Base-by-base conservation (phyloP, 2,113 vertebrate species). In the Thermophis baileyi region DNA sequence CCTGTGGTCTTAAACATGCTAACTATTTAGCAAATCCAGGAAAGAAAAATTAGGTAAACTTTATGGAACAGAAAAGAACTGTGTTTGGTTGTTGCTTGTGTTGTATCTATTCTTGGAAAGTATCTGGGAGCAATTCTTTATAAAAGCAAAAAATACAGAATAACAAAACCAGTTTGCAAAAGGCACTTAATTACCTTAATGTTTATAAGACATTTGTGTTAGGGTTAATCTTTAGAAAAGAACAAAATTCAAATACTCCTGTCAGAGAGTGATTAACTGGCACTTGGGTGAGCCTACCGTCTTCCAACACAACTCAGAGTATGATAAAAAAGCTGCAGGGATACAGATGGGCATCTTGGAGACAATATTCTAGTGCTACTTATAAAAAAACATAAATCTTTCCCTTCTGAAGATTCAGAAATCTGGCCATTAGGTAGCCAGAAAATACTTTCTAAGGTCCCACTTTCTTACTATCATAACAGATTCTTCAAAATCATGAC, bases 131-230 rank as follows among this genome's bases (percentile, higher is more conserved):
- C 40, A 8, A 85, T 30, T 51, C 30, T 20, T 89, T 89, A 81
- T 81, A 60, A n/a, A 30, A 60, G 46, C 20, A 90, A 60, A 44
- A 24, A 90, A 9, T n/a, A 44, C 44, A 60, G 30, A 50, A 89
- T 6, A 30, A 20, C 11, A 8, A 30, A n/a, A 69, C 7, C 30
- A 57, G 40, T 7, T 40, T 90, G 25, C 46, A 86, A 90, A 91
- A 94, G 93, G 93, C 88, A 94, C 81, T 90, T 93, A 49, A 85
- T 30, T 22, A 51, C 11, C 49, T 40, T 57, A 10, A 69, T 6
- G 8, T 49, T 69, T 90, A 50, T 46, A 22, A 69, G 54, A 49
- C 49, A 40, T 47, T 8, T 53, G 18, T 49, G 46, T 47, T 85
- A 46, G 9, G 63, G 18, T 27, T 47, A 74, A 51, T 12, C 14